Evolutionary conservation across 2,888 invertebrate genomes (phyloP).

Genomic region (Glyphotaelius pellucidus): DNA sequence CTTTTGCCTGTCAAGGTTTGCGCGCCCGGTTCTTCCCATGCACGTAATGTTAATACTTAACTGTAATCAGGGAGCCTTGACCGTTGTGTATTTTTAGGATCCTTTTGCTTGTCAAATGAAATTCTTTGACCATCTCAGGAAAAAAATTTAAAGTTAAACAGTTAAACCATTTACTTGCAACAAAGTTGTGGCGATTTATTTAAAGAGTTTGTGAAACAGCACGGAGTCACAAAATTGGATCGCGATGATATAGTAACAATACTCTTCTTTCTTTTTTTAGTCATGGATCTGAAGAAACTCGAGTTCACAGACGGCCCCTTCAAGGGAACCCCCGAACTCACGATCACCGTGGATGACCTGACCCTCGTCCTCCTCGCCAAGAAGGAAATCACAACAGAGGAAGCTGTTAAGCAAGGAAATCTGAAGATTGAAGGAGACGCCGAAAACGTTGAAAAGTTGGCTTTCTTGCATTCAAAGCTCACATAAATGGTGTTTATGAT

Average conservation of each 20-base stretch:
- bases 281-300: constrained; percentile 62
- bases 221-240: not conserved
- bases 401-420: constrained; percentile 57
- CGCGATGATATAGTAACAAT: not conserved
- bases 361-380: constrained; percentile 44
- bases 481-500: not conserved
- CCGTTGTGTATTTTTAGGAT: no score
- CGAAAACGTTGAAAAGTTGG: constrained; percentile 33
- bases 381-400: constrained; percentile 53
- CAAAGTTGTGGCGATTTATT: no score
- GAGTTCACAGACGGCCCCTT: constrained; percentile 56
- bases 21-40: no score
- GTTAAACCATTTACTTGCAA: no score
- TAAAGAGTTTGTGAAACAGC: no score
- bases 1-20: no score
- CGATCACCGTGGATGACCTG: constrained; percentile 58
- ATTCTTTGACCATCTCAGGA: no score
- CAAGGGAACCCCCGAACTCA: constrained; percentile 48
- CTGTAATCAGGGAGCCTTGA: no score
- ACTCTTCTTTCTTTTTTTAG: constrained; percentile 44
- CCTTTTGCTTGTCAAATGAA: no score
- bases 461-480: not conserved
- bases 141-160: no score
- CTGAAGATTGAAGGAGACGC: constrained; percentile 54
- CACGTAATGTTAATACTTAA: no score